Percentiles rank a stretch among this genome's conserved stretches.
Conservation (phyloP, 2,888 invertebrate species). For the Agrypnus murinus region DNA sequence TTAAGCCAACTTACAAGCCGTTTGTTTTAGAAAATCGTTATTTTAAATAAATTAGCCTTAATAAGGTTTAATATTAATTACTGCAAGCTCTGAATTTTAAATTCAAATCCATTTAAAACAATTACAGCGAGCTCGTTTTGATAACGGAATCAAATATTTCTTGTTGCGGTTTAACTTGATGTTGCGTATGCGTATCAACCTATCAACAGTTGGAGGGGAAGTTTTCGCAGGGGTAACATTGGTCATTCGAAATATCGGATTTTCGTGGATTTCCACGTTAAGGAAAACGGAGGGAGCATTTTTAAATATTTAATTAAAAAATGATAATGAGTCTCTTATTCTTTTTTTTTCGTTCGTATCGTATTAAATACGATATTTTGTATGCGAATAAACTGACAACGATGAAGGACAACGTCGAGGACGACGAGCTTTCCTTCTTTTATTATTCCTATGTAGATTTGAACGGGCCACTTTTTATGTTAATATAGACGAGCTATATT, state of each 20-base stretch:
- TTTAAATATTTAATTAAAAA: slow-evolving; percentile 37
- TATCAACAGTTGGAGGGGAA: slow-evolving; percentile 28
- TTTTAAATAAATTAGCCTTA: too few species aligned
- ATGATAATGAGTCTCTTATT: slow-evolving; percentile 41
- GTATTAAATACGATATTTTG: slow-evolving; percentile 27
- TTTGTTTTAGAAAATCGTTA: too few species aligned
- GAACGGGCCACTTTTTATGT: slow-evolving; percentile 51
- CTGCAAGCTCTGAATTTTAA: too few species aligned
- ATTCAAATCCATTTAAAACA: neutral
- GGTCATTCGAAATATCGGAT: neutral
- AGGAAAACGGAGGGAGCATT: neutral
- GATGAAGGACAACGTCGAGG: neutral
- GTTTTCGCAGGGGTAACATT: neutral
- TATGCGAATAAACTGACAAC: slow-evolving; percentile 47
- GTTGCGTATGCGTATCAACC: slow-evolving; percentile 15
- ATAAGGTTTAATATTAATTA: too few species aligned
- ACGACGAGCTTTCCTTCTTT: slow-evolving; percentile 12
- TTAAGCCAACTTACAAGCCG: too few species aligned
- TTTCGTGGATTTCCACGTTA: slow-evolving; percentile 5
- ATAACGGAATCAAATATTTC: slow-evolving; percentile 21
- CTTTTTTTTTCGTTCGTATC: neutral
- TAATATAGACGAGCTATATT: slow-evolving; percentile 42
- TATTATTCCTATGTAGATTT: slow-evolving; percentile 50
- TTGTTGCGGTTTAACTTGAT: slow-evolving; percentile 33
- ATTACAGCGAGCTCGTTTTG: neutral